A percentile compares a stretch with the other conserved stretches of the same genome.
Evolutionary conservation across 2,113 vertebrate species (phyloP).

Genomic region (Sardina pilchardus): DNA sequence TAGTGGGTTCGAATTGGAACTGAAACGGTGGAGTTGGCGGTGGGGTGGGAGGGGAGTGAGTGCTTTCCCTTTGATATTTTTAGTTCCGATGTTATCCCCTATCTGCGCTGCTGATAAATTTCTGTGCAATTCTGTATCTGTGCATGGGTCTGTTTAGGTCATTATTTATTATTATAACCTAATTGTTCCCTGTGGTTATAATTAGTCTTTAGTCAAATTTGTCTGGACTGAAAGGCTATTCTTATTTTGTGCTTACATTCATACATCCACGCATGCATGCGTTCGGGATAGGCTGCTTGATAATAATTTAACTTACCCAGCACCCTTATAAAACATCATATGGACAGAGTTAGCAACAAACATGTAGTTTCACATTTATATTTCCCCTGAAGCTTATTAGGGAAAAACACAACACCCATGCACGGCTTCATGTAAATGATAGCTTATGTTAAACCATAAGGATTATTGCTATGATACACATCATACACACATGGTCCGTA

Average conservation of each 20-base stretch:
- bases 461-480: slow-evolving; percentile 17
- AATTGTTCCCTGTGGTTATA: slow-evolving; percentile 35
- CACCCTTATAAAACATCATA: slow-evolving; percentile 7
- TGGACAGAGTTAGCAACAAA: slow-evolving; percentile 2
- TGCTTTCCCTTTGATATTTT: slow-evolving; percentile 44
- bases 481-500: slow-evolving; percentile 33
- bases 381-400: slow-evolving; percentile 1
- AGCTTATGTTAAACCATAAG: background rate
- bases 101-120: slow-evolving; percentile 42
- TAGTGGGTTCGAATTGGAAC: slow-evolving; percentile 33
- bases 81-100: slow-evolving; percentile 41
- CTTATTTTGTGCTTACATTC: background rate
- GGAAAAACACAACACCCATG: background rate
- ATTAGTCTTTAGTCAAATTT: slow-evolving; percentile 37
- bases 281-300: background rate
- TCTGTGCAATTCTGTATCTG: too few relatives aligned
- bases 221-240: background rate
- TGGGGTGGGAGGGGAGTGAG: background rate
- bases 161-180: slow-evolving; percentile 38
- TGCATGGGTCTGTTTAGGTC: slow-evolving; percentile 40
- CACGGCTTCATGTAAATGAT: background rate
- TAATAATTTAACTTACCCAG: background rate
- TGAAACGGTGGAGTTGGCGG: slow-evolving; percentile 14
- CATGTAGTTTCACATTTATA: slow-evolving; percentile 1
- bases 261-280: background rate